Base-by-base conservation (phyloP, 2,113 vertebrate genomes). In the Procavia capensis region DNA sequence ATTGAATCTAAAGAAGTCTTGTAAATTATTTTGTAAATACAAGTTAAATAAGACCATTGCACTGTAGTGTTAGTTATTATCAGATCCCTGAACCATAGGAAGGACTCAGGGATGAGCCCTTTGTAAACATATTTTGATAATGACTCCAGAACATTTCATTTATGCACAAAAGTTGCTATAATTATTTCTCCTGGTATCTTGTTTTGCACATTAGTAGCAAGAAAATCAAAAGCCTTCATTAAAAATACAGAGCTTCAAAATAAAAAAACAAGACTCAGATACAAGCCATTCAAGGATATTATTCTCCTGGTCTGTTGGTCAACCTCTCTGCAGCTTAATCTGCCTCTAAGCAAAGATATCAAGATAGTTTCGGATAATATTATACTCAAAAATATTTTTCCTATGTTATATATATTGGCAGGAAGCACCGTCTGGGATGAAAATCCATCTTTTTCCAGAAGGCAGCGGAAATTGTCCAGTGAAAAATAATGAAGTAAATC, bases 401-500 rank as follows among this genome's bases (percentile, higher is more conserved):
- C 80, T 88, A 45, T 98, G 92, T 57, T 88, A 45, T 98, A 93
- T 57, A 83, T 72, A 84, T 29, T 45, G 45, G 36, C 36, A 94
- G 36, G 63, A 96, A 94, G 19, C 25, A 19, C 9, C 66, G 50
- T 82, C 91, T 93, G 79, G 29, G 90, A 97, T 97, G 34, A 25
- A 98, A 72, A 88, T 24, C 82, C 76, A 36, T 94, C 88, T 97
- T 90, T 82, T 86, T n/a, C 82, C 92, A 90, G 66, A 84, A 96
- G 3, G 76, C 89, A 96, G 47, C 14, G 90, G 88, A 94, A 94
- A 95, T 81, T 74, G 79, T 64, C 59, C 84, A 17, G 29, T 95
- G 90, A 96, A 98, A 98, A 97, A 97, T 87, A 96, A 78, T 50
- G 36, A 93, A 81, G n/a, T 81, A 85, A 96, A 95, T 83, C 6